Evolutionary conservation across 2,888 invertebrate genomes (phyloP), one percentile per base, ranked within the genome.

Genomic region (Amblyteles armatorius): DNA sequence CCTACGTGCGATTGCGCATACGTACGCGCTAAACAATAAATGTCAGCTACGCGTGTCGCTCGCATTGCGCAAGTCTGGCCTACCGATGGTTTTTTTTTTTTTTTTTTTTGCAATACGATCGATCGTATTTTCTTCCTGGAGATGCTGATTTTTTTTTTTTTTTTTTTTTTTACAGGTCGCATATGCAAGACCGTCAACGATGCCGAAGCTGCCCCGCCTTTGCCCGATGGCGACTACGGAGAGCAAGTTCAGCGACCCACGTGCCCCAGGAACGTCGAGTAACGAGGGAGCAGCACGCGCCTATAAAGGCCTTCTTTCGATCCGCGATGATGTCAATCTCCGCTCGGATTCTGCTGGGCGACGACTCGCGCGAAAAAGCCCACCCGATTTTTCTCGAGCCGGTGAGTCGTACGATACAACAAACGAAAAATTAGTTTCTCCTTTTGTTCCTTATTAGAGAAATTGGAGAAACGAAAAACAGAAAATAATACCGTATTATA

Each of bases 291-390:
- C 60, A 68, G 78, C 63, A 71, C 78, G 48, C 82, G 81, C 19
- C 89, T 91, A 92, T 93, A 93, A 93, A 93, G 91, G 92, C 90
- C 90, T 87, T 88, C 89, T 90, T 90, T 88, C 87, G 88, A 89
- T 89, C 90, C 88, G 86, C 86, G 88, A 88, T 88, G 87, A 89
- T 87, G 89, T 88, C 92, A 91, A 92, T 92, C 90, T 92, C 89
- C 88, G 88, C 86, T 82, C 85, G 88, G 90, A 91, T 91, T 89
- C 80, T 89, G 85, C 84, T 86, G 83, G 87, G 88, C 88, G 79
- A 76, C 79, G 83, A 78, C 44, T 71, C 71, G 7, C 57, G 48
- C n/a, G 36, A 68, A 11, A 63, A 33, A 5, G 68, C 13, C 13
- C 13, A 26, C 26, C 60, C 60, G 16, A 22, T 36, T 69, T 36